Evolutionary conservation across 2,888 invertebrate species (phyloP).

Genomic region (Strigamia crassipes): DNA sequence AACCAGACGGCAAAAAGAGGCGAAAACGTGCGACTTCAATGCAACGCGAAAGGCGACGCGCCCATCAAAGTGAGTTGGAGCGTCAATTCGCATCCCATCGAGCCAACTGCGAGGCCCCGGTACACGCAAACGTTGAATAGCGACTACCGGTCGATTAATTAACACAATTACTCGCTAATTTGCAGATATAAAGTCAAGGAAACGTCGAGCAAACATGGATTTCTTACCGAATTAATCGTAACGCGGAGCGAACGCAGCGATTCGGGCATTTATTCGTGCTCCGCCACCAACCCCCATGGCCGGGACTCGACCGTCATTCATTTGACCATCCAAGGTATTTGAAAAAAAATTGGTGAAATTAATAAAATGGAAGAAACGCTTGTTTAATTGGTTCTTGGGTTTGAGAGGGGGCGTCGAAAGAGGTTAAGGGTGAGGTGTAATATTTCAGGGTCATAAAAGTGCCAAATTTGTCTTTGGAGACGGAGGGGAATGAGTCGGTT

Average conservation of each 20-base stretch:
- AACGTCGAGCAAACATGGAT: background rate
- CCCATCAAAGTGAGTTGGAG: conserved; percentile 94
- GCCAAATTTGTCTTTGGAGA: too few species aligned
- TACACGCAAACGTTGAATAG: background rate
- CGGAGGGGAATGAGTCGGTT: too few species aligned
- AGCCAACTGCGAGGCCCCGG: background rate
- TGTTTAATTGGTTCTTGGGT: too few species aligned
- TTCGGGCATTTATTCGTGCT: conserved; percentile 5
- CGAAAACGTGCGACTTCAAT: conserved; percentile 87
- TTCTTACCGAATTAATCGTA: background rate
- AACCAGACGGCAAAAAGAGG: conserved; percentile 89
- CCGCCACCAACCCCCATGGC: background rate
- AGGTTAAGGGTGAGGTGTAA: too few species aligned
- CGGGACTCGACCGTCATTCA: background rate
- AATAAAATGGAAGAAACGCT: too few species aligned
- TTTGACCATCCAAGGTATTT: background rate
- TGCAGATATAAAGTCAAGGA: background rate
- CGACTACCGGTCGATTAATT: background rate
- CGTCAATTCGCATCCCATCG: conserved; percentile 67
- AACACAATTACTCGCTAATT: background rate
- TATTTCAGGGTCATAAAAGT: too few species aligned
- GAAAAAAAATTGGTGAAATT: too few species aligned
- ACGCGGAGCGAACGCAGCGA: background rate
- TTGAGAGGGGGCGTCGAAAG: too few species aligned
- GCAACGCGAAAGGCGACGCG: conserved; percentile 85